Base-by-base conservation (phyloP, 1,140 invertebrate genomes). In the Daktulosphaira vitifoliae region DNA sequence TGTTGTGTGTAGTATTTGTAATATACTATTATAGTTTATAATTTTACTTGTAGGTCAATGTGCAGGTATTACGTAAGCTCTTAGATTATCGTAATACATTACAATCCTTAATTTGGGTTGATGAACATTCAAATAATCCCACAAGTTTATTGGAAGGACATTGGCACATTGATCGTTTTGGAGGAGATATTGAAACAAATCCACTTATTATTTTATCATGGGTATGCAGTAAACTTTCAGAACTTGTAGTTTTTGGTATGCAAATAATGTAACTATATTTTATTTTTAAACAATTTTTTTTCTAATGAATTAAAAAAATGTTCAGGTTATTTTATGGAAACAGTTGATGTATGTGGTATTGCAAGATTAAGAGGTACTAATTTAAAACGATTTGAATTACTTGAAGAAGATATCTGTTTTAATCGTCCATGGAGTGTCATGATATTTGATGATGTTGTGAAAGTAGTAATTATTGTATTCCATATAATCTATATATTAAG, bases 181-280 rank as follows among this genome's bases (percentile, higher is more conserved):
- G 20, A 22, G 42, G 5, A n/a, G 56, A 67, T 15, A 65, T 71
- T 26, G 54, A 39, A 42, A 50, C 39, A 68, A 75, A 89, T 75
- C 84, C 86, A 5, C 79, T 89, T 66, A 81, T 90, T 3, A 83
- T 89, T 77, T 74, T 85, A 69, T 82, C 87, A 11, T 90, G 88
- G 88, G 79, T 81, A 53, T 89, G 87, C 72, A 77, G 76, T 44
- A 79, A 82, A 52, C 78, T 90, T 13, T 74, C 79, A 67, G 81
- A 87, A 71, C 75, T 90, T 23, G 81, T 86, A 50, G 72, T 86
- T 0, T 78, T 82, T 68, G 81, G 79, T 81, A 71, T 70, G 69
- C 71, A 33, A 51, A 46, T 49, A 69, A 74, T 68, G 72, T 72
- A 73, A 70, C 70, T 44, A 69, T 53, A 51, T 23, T 44, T 33